phyloP scores from a whole-genome alignment of 2,888 invertebrate genomes.

The Ophraella communa region DNA sequence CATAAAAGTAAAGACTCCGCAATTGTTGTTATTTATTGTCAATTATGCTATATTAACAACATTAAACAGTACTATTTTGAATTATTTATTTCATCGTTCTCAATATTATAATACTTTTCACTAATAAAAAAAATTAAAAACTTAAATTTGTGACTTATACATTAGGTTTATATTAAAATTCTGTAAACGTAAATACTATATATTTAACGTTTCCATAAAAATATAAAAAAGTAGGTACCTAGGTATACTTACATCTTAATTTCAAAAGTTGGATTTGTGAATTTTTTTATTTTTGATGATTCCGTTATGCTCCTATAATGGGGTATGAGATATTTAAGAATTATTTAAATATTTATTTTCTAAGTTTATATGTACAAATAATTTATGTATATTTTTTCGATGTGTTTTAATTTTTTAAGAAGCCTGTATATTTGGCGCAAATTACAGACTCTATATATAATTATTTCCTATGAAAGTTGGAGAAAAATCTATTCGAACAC shows the following conservation, averaged over 20 bases:
- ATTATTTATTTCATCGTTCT: slow-evolving; percentile 61
- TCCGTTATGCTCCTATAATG: too few species aligned
- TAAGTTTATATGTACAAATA: neutral
- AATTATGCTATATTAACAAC: slow-evolving; percentile 60
- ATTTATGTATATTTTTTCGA: neutral
- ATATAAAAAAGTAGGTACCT: slow-evolving; percentile 33
- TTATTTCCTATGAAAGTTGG: neutral
- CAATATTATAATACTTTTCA: slow-evolving; percentile 61
- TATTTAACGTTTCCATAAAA: slow-evolving; percentile 58
- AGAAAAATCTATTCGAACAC: too few species aligned
- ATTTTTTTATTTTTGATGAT: neutral
- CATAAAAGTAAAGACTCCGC: slow-evolving; percentile 53
- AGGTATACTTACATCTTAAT: too few species aligned
- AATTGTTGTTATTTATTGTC: slow-evolving; percentile 62
- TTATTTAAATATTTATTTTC: too few species aligned
- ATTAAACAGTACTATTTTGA: slow-evolving; percentile 61
- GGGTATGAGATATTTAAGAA: too few species aligned
- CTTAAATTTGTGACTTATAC: slow-evolving; percentile 59
- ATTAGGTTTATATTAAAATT: slow-evolving; percentile 57
- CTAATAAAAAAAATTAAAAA: slow-evolving; percentile 60
- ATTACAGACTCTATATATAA: neutral
- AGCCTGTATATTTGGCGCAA: neutral
- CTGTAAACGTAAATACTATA: slow-evolving; percentile 57
- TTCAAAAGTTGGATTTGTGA: neutral
- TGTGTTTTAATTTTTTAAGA: neutral